These are phyloP conservation scores for Micropoecilia bifurca DNA, from an alignment of 2,797 vertebrate genomes.

Conservation along the genomic window DNA sequence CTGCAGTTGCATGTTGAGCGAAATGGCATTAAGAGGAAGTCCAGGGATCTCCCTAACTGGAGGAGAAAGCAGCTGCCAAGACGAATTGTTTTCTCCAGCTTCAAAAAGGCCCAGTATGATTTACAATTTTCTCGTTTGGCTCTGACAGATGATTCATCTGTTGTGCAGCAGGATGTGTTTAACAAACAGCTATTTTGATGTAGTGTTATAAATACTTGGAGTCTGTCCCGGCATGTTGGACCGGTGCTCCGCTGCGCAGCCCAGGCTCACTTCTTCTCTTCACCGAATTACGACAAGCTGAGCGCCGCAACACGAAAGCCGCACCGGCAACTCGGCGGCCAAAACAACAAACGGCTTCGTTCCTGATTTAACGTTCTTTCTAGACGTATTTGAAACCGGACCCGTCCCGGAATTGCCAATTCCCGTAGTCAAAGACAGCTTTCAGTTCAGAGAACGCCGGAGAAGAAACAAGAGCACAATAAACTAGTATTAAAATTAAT, in stretches of 20 bases:
- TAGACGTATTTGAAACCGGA: neutral
- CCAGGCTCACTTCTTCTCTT: constrained; percentile 15
- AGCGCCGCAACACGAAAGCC: neutral
- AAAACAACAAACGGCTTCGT: neutral
- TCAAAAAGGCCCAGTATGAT: neutral
- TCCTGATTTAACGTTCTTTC: neutral
- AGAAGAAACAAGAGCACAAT: neutral
- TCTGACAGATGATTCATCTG: constrained; percentile 43
- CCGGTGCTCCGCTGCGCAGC: constrained; percentile 20
- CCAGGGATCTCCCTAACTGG: neutral
- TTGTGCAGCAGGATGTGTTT: constrained; percentile 26
- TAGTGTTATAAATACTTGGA: constrained; percentile 44
- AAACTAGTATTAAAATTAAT: neutral
- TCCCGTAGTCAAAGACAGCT: neutral
- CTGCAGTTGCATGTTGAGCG: constrained; percentile 8
- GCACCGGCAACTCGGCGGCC: neutral
- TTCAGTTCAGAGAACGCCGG: neutral
- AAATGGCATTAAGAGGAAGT: constrained; percentile 5
- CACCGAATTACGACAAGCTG: constrained; percentile 9
- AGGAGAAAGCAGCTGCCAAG: constrained; percentile 22
- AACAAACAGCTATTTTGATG: constrained; percentile 53
- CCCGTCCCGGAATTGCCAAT: neutral
- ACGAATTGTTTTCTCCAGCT: neutral
- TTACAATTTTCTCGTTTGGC: constrained; percentile 16
- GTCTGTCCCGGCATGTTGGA: constrained; percentile 43